Evolutionary conservation across 2,113 vertebrate genomes (phyloP), one percentile per base, ranked within the genome.

Genomic region (Colinus virginianus): DNA sequence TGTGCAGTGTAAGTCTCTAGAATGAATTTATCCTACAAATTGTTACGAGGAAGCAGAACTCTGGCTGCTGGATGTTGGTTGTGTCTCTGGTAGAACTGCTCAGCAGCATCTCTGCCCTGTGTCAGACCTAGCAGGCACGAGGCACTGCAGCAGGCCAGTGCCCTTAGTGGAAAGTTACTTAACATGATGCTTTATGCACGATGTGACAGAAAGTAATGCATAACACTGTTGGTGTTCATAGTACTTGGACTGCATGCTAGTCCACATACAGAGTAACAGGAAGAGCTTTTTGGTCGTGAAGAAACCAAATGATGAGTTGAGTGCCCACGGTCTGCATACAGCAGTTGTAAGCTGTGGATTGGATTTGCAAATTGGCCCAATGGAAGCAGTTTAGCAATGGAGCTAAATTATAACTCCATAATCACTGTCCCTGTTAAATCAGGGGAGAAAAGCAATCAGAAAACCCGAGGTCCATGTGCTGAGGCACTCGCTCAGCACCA

Each of bases 401-500:
- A 87, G 48, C 19, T 82, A 8, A 76, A 49, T 88, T 34, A 55
- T 1, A 8, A 18, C 46, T 68, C 67, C 2, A 0, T 49, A 20
- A 26, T 78, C 9, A n/a, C 67, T 81, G 30, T 13, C 7, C 8
- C 10, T 22, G 36, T 71, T 76, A 58, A 28, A 38, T 30, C 2
- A 3, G 13, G 26, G 21, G 12, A 38, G 17, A 8, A 61, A 56
- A 30, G 30, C 67, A 48, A 8, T 20, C 2, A 16, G 69, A 46
- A 88, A 55, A 42, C 9, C 6, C 5, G 4, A n/a, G 25, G 4
- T 61, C 4, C 6, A 7, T n/a, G 8, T 21, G 16, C 7, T 14
- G 46, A 76, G 67, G 11, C 19, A 9, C 5, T 8, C 0, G 0
- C 19, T 2, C 13, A 69, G 71, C 34, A 55, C 43, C 23, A 20